A percentile compares a stretch with the other conserved stretches of the same genome.
Evolutionary conservation across 2,888 invertebrate genomes (phyloP).

Genomic region (Podabrus alpinus): DNA sequence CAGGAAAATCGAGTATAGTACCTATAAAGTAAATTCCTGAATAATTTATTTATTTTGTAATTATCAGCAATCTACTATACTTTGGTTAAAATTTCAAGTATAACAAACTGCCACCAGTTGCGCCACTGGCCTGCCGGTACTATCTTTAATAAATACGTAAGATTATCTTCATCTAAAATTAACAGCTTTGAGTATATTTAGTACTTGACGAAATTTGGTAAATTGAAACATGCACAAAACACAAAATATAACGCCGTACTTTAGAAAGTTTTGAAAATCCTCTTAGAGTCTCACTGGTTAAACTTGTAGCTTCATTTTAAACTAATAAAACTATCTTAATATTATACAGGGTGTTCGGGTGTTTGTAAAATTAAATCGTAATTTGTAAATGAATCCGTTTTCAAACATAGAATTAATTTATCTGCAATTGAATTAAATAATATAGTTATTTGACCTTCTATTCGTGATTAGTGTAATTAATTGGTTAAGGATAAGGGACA

Average conservation of each 20-base stretch:
- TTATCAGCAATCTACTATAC: background rate
- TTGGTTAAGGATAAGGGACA: too few relatives aligned
- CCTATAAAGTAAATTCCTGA: too few relatives aligned
- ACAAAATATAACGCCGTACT: background rate
- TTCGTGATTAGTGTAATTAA: too few relatives aligned
- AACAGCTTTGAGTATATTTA: background rate
- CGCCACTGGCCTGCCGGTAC: background rate
- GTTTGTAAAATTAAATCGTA: background rate
- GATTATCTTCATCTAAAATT: background rate
- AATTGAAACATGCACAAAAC: background rate
- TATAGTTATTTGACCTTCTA: too few relatives aligned
- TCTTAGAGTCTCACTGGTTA: background rate
- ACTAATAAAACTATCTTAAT: background rate
- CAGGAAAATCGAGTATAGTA: too few relatives aligned
- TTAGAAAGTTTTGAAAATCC: background rate
- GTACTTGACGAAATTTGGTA: background rate
- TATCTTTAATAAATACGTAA: background rate
- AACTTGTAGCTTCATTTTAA: background rate
- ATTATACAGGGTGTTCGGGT: background rate
- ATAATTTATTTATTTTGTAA: background rate
- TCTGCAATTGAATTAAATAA: too few relatives aligned
- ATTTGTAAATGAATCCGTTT: too few relatives aligned
- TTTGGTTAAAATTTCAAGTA: background rate
- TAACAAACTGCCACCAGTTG: background rate
- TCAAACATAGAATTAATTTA: too few relatives aligned